Evolutionary conservation across 2,888 invertebrate species (phyloP).

Genomic region (Globia sparganii): DNA sequence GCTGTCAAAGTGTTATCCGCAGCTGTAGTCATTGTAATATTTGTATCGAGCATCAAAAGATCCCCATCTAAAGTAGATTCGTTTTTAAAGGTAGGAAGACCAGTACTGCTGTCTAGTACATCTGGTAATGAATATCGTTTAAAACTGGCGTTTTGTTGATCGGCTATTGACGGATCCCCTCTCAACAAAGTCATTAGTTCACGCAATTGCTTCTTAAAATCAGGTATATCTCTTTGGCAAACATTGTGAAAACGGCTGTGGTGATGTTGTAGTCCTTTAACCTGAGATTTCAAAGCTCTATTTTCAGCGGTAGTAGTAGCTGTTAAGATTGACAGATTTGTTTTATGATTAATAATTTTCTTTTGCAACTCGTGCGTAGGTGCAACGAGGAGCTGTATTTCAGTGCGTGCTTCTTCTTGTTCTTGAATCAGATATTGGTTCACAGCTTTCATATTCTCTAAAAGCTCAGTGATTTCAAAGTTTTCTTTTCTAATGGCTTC

Average conservation of each 20-base stretch:
- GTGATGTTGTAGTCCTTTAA: conserved; percentile 84
- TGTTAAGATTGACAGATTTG: conserved; percentile 84
- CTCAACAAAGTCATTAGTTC: conserved; percentile 80
- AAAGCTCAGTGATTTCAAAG: conserved; percentile 64
- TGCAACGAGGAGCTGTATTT: conserved; percentile 79
- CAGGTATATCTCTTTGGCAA: conserved; percentile 85
- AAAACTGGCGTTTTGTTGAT: conserved; percentile 72
- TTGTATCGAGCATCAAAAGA: conserved; percentile 86
- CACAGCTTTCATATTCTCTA: conserved; percentile 71
- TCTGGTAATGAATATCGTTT: conserved; percentile 83
- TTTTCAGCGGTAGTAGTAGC: conserved; percentile 87
- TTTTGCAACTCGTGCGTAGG: conserved; percentile 82
- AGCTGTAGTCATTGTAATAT: conserved; percentile 80
- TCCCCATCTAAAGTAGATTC: conserved; percentile 86
- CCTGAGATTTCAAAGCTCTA: conserved; percentile 82
- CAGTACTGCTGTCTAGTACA: conserved; percentile 77
- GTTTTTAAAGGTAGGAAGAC: conserved; percentile 76
- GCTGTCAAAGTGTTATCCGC: conserved; percentile 81
- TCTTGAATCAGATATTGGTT: conserved; percentile 78
- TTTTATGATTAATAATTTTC: conserved; percentile 83
- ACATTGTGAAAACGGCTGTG: conserved; percentile 83
- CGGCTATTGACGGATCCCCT: conserved; percentile 67
- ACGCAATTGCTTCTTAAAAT: conserved; percentile 80
- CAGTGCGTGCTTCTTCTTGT: conserved; percentile 76
- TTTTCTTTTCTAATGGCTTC: conserved; percentile 72